phyloP scores from a whole-genome alignment of 2,888 invertebrate species.

The Catotricha subobsoleta region DNA sequence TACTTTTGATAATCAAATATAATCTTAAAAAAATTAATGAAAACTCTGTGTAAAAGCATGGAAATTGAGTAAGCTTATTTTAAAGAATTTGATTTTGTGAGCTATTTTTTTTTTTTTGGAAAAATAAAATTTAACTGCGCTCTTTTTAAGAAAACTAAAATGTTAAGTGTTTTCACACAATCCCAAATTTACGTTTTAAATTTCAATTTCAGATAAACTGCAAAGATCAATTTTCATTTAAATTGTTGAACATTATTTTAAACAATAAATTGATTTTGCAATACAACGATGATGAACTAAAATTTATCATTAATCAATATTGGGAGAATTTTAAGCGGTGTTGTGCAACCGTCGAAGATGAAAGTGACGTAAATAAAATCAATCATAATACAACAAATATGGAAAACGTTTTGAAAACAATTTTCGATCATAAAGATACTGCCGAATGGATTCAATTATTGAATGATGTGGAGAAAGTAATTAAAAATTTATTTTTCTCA shows the following conservation, averaged over 20 bases:
- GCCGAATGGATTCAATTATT: constrained; percentile 18
- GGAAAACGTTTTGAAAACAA: constrained; percentile 4
- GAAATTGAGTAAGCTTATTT: no score
- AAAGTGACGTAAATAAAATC: constrained; percentile 16
- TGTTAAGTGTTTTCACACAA: no score
- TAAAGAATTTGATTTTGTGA: no score
- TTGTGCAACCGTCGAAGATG: constrained; percentile 12
- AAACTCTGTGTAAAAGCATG: no score
- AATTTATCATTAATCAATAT: constrained; percentile 22
- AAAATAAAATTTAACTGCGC: no score
- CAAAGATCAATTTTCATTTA: constrained; percentile 20
- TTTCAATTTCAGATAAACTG: constrained; percentile 19
- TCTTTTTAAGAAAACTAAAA: no score
- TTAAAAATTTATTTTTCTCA: neutral
- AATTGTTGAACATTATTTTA: constrained; percentile 20
- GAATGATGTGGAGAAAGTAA: constrained; percentile 9
- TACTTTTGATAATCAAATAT: neutral
- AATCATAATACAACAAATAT: no score
- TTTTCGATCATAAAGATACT: constrained; percentile 19
- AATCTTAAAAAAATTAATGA: no score
- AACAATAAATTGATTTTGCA: constrained; percentile 19
- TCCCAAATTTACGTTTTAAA: no score
- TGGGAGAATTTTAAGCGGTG: constrained; percentile 23
- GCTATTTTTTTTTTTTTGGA: no score
- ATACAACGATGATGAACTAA: constrained; percentile 24